phyloP scores from a whole-genome alignment of 2,888 invertebrate species.

The Platerodrilus igneus region DNA sequence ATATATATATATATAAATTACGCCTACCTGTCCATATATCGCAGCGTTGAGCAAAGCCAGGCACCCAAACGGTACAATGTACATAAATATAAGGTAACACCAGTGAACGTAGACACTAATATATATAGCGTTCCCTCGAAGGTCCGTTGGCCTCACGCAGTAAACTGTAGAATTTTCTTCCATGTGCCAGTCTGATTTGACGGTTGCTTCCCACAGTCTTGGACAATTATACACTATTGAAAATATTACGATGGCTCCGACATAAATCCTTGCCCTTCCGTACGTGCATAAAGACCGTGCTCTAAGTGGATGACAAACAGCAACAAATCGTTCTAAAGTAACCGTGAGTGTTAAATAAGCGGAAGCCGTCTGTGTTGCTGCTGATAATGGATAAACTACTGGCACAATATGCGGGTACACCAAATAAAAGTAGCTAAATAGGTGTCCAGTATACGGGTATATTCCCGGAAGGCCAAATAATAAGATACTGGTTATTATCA shows the following conservation, averaged over 20 bases:
- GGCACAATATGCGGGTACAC: constrained; percentile 78
- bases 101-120: constrained; percentile 87
- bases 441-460: constrained; percentile 72
- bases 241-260: constrained; percentile 73
- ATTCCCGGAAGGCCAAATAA: constrained; percentile 86
- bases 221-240: constrained; percentile 84
- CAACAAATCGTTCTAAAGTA: constrained; percentile 90
- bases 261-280: constrained; percentile 78
- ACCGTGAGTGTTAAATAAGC: constrained; percentile 89
- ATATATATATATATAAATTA: constrained; percentile 16
- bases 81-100: constrained; percentile 91
- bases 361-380: constrained; percentile 87
- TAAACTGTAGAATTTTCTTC: constrained; percentile 60
- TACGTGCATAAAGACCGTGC: constrained; percentile 90
- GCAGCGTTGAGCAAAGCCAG: constrained; percentile 85
- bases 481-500: constrained; percentile 79
- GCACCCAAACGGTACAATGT: constrained; percentile 85
- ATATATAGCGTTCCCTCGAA: constrained; percentile 69
- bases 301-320: constrained; percentile 84
- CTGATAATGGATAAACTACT: constrained; percentile 75
- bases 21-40: constrained; percentile 81
- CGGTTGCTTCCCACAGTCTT: constrained; percentile 65
- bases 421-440: constrained; percentile 73
- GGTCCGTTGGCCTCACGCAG: constrained; percentile 63
- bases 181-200: constrained; percentile 42